Base-by-base conservation (phyloP, 2,113 vertebrate species). In the Pao palembangensis region DNA sequence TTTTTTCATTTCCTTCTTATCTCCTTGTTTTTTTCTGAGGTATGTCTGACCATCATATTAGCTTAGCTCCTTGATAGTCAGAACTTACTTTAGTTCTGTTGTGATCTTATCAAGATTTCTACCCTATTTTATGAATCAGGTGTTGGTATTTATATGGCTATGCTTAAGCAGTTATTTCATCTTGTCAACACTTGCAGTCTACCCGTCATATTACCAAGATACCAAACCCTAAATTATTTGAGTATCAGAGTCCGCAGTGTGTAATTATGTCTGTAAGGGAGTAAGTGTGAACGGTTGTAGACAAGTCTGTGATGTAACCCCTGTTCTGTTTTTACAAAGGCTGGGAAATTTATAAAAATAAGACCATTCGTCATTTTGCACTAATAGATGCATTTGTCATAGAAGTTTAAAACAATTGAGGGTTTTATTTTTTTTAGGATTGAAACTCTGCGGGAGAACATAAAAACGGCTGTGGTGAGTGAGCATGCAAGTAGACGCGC, bases 381-480 rank as follows among this genome's bases (percentile, higher is more conserved):
- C 28, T 11, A n/a, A 8, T 6, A 28, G 5, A 20, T 46, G 43
- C 67, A 3, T 47, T 34, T 5, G 48, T 23, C 17, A 16, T 43
- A 25, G 11, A n/a, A 43, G 25, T 53, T 70, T 56, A 4, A 10
- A 51, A 58, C 23, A 56, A 59, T 58, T 62, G 53, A 57, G 44
- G 48, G 10, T 65, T 31, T 66, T 63, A 51, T 66, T 67, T 28
- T 28, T 28, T 72, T 72, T 58, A 51, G 38, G 21, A 57, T 60
- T 76, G 67, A 80, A 64, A 72, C 62, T 72, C 64, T 75, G 19
- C 1, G 17, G 60, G 64, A 69, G 76, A 80, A 84, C 74, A 67
- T 59, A 55, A 80, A 76, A 51, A 25, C 70, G 75, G 25, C 54
- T 62, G 50, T 76, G 64, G 60, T 71, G 58, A 67, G 64, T 69